phyloP scores from a whole-genome alignment of 2,888 invertebrate species.

The Agonopterix heracliana region DNA sequence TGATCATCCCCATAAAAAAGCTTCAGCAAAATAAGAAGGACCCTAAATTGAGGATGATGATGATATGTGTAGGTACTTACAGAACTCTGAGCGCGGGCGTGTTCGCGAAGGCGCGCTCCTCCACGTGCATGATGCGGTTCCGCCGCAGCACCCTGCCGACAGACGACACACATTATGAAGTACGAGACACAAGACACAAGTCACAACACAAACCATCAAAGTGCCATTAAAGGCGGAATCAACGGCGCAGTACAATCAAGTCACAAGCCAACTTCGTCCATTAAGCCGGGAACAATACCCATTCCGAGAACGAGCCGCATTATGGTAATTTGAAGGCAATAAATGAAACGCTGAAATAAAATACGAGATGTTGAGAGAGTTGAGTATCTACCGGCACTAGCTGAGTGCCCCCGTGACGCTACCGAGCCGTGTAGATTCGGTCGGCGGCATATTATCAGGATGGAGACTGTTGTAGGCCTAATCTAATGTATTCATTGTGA shows the following conservation, averaged over 20 bases:
- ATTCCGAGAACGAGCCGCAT: constrained; percentile 19
- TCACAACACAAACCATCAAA: background rate
- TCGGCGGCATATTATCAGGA: no score
- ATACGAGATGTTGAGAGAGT: no score
- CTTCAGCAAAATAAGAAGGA: no score
- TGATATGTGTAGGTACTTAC: constrained; percentile 80
- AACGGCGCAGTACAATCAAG: background rate
- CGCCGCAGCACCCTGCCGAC: constrained; percentile 85
- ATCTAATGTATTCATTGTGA: no score
- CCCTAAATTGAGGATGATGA: background rate
- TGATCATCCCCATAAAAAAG: no score
- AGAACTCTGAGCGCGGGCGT: constrained; percentile 86
- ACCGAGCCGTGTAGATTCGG: no score
- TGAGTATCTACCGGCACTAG: no score
- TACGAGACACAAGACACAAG: background rate
- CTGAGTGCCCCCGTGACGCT: no score
- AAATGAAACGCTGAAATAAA: constrained; percentile 17
- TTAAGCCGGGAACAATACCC: constrained; percentile 12
- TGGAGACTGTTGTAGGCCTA: no score
- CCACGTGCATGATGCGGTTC: constrained; percentile 88
- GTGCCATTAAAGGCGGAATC: background rate
- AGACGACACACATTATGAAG: background rate
- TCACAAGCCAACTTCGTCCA: constrained; percentile 1
- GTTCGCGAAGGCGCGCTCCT: constrained; percentile 86
- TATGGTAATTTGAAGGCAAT: constrained; percentile 29